Conservation (phyloP, 1,140 invertebrate genomes). For the Homarus americanus region DNA sequence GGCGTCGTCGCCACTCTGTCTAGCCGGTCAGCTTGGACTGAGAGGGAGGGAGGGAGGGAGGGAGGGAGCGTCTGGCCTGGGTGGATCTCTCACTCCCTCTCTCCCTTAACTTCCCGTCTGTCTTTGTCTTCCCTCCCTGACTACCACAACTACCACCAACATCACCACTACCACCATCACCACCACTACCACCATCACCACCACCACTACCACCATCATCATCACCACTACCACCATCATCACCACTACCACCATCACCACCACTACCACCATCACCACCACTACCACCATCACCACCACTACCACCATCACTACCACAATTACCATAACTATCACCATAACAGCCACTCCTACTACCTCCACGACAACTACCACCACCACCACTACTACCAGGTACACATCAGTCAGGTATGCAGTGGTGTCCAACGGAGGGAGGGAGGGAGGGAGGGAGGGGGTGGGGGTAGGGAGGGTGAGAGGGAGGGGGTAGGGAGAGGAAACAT, state of each 20-base stretch:
- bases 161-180: slow-evolving; percentile 11
- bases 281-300: neutral
- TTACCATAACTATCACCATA: too few relatives aligned
- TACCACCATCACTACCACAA: neutral
- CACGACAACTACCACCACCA: neutral
- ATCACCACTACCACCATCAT: neutral
- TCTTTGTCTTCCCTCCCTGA: neutral
- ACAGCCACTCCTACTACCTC: too few relatives aligned
- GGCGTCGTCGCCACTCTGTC: too few relatives aligned
- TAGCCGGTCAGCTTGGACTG: too few relatives aligned
- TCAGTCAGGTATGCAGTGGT: too few relatives aligned
- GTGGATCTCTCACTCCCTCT: too few relatives aligned
- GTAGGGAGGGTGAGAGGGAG: neutral
- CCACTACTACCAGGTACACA: neutral
- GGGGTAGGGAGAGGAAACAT: neutral
- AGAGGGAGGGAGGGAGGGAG: too few relatives aligned
- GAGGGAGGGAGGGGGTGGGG: neutral
- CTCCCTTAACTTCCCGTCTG: too few relatives aligned
- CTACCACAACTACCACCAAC: neutral
- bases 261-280: neutral
- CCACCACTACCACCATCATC: neutral
- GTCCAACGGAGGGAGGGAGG: neutral
- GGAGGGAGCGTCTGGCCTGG: too few relatives aligned
- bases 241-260: neutral
- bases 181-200: neutral